A percentile compares a stretch with the other conserved stretches of the same genome.
Conservation (phyloP, 2,888 invertebrate genomes). For the Cephus spinipes region DNA sequence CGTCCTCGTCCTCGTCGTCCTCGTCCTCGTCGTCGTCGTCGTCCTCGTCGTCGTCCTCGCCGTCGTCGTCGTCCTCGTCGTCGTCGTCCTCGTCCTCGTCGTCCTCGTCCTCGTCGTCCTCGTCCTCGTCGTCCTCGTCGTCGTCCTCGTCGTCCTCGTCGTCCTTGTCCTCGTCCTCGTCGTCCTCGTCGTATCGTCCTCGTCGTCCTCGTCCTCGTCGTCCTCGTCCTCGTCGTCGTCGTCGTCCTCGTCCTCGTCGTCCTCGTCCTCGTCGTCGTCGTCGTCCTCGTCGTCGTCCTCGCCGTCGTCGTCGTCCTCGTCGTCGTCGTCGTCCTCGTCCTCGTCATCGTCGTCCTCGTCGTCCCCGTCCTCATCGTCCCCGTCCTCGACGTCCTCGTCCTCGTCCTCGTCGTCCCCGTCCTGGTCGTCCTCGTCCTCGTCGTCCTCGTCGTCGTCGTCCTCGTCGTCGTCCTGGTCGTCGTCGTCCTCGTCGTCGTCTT, state of each 20-base stretch:
- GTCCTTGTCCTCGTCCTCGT: no score
- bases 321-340: no score
- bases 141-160: constrained; percentile 2
- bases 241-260: background rate
- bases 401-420: no score
- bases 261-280: constrained; percentile 1
- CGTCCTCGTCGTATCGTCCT: no score
- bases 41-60: constrained; percentile 1
- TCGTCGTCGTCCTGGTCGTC: background rate
- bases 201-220: background rate
- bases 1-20: no score
- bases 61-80: constrained; percentile 1
- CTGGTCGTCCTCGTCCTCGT: no score
- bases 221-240: background rate
- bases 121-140: background rate
- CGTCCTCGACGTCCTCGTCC: no score
- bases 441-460: no score
- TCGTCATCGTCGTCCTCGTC: no score
- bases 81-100: constrained; percentile 1
- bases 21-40: no score
- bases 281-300: background rate
- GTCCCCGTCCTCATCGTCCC: no score
- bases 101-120: background rate
- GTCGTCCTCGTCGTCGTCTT: no score
- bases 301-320: background rate